These are phyloP conservation scores for Apis florea DNA, from an alignment of 1,140 invertebrate species.

Conservation along the genomic window DNA sequence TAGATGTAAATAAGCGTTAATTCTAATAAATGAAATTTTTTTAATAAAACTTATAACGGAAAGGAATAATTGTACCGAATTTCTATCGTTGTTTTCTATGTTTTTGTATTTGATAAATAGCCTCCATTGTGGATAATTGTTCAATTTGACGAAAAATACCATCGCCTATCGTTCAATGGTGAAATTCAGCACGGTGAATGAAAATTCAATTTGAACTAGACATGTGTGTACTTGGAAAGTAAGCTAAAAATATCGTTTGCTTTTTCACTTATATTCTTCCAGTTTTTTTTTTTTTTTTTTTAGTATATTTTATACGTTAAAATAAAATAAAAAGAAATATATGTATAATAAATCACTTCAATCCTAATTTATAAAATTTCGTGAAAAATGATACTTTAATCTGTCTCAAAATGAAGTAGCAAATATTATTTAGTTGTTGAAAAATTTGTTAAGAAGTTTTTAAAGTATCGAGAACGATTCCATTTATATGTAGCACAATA, in stretches of 20 bases:
- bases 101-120: neutral
- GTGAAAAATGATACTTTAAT: too few species aligned
- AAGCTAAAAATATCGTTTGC: neutral
- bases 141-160: neutral
- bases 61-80: neutral
- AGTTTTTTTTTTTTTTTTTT: too few species aligned
- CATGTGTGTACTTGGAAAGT: neutral
- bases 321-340: too few species aligned
- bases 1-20: too few species aligned
- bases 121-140: neutral
- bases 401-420: neutral
- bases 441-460: neutral
- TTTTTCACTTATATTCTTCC: neutral
- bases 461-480: neutral
- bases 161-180: neutral
- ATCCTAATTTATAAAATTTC: too few species aligned
- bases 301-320: too few species aligned
- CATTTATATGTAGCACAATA: neutral
- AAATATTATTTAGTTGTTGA: neutral
- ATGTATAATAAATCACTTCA: too few species aligned
- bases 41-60: neutral
- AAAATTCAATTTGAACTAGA: neutral
- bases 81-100: neutral
- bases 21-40: too few species aligned
- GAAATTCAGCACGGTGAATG: neutral